Evolutionary conservation across 2,888 invertebrate species (phyloP).

Genomic region (Buathra laborator): DNA sequence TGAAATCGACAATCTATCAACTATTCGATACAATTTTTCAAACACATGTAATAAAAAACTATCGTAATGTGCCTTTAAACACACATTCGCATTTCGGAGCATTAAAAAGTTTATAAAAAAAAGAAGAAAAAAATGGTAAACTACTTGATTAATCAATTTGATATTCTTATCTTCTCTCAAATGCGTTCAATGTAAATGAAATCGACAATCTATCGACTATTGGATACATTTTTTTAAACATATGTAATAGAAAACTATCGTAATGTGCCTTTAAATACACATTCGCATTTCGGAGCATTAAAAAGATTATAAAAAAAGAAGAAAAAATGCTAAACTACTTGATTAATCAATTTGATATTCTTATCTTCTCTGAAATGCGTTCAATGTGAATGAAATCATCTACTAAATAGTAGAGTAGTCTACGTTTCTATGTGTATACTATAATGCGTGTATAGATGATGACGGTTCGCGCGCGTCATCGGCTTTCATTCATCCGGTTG

Average conservation of each 20-base stretch:
- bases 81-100: no score
- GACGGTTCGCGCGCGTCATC: conserved; percentile 51
- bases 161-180: neutral
- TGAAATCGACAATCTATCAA: neutral
- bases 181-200: neutral
- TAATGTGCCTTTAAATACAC: no score
- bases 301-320: no score
- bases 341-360: neutral
- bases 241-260: no score
- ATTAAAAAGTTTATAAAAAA: no score
- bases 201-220: no score
- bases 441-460: conserved; percentile 30
- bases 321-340: neutral
- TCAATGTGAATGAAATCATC: neutral
- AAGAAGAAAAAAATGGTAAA: neutral
- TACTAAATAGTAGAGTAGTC: neutral
- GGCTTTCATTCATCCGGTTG: conserved; percentile 60
- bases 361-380: neutral
- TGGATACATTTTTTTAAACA: no score
- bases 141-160: neutral
- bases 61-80: no score
- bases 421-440: conserved; percentile 1
- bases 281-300: no score
- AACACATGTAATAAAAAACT: no score
- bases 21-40: no score